These are phyloP conservation scores for Marisa cornuarietis DNA, from an alignment of 1,140 invertebrate species.

Conservation along the genomic window DNA sequence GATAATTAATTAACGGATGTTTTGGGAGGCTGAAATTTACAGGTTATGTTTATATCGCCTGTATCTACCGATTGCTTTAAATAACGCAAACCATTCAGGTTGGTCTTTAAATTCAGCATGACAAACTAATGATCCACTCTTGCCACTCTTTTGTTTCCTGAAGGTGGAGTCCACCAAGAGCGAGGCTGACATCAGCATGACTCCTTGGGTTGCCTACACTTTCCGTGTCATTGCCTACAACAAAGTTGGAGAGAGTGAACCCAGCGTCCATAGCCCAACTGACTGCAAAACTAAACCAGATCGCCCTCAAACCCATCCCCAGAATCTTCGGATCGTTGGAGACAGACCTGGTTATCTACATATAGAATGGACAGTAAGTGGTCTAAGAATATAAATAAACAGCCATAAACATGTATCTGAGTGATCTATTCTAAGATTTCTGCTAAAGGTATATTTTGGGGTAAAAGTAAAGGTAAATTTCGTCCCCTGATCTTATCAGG, in stretches of 20 bases:
- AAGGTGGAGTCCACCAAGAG: slow-evolving; percentile 42
- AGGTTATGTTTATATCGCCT: no score
- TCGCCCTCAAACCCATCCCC: slow-evolving; percentile 93
- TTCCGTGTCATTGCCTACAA: slow-evolving; percentile 94
- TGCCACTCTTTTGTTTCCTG: no score
- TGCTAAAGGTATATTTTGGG: no score
- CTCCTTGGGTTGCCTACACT: slow-evolving; percentile 94
- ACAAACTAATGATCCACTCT: not conserved
- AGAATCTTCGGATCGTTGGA: slow-evolving; percentile 91
- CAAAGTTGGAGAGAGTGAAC: slow-evolving; percentile 80
- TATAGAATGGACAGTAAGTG: slow-evolving; percentile 90
- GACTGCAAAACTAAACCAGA: slow-evolving; percentile 72
- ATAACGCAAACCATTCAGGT: no score
- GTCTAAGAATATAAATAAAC: no score
- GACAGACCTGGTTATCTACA: slow-evolving; percentile 88
- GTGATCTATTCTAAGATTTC: no score
- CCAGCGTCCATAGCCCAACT: slow-evolving; percentile 45
- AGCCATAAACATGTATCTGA: no score
- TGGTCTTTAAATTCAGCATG: not conserved
- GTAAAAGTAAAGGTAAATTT: no score
- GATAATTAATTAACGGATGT: no score
- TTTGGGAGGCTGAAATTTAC: no score
- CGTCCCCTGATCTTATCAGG: no score
- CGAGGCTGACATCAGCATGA: slow-evolving; percentile 35
- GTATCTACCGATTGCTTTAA: no score